Evolutionary conservation across 2,113 vertebrate genomes (phyloP), one percentile per base, ranked within the genome.

Genomic region (Macquaria ambigua): DNA sequence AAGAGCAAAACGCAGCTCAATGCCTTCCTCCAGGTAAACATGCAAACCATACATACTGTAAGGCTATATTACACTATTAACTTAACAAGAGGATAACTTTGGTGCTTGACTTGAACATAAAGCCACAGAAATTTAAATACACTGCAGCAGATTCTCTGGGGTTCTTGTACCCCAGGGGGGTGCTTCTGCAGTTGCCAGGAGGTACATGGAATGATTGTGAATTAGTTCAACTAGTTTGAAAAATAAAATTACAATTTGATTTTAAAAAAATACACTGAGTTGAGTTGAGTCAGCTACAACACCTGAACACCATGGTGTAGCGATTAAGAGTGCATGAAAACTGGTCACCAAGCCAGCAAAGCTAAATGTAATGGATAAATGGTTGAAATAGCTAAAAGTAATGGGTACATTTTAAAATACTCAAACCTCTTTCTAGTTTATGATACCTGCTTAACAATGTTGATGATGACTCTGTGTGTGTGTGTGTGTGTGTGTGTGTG

Each of bases 1-100:
- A 99, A 99, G 93, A 99, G 98, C 86, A 99, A 97, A 96, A 98
- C 96, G 59, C 98, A 99, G 89, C 96, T 99, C 89, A 99, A 99
- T 95, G 97, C 96, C 81, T 99, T 99, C 93, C 95, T 99, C 84
- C 97, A 99, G 97, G 98, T 99, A 95, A 96, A 94, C 16, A 28
- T 62, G 6, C 3, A 10, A 15, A 52, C 48, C 14, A 1, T 8
- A 7, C 18, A 25, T 1, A 31, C 34, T 58, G 46, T n/a, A 12
- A 25, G 20, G 8, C 31, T 15, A 0, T 6, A 5, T 12, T 20
- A 52, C 48, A 34, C 5, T 39, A 5, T 31, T 79, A n/a, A 74
- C 4, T 7, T 50, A 5, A 58, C 1, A 70, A 20, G 12, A 63
- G 14, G 10, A 25, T 14, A 8, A 53, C 21, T 18, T 67, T 18